These are phyloP conservation scores for Dendrolimus pini DNA, from an alignment of 2,888 invertebrate species.

Conservation along the genomic window DNA sequence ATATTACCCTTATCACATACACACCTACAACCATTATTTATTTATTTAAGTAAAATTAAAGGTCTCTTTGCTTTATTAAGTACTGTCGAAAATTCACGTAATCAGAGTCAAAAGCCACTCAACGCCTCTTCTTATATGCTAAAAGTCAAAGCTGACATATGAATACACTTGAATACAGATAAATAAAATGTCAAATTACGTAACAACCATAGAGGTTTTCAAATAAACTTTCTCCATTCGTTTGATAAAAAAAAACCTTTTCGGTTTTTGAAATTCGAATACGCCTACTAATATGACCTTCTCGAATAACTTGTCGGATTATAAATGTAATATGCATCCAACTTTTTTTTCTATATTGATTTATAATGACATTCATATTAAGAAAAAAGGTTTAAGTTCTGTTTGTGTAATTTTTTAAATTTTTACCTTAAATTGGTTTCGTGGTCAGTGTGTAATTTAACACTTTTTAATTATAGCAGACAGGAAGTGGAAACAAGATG, in stretches of 20 bases:
- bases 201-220: neutral
- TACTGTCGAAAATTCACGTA: neutral
- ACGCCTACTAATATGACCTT: constrained; percentile 20
- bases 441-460: too few relatives aligned
- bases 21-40: too few relatives aligned
- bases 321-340: neutral
- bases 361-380: neutral
- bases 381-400: neutral
- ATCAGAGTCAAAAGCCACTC: neutral
- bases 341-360: neutral
- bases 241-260: constrained; percentile 5
- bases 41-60: too few relatives aligned
- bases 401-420: constrained; percentile 1
- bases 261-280: constrained; percentile 15
- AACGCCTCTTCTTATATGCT: neutral
- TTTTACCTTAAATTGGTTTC: too few relatives aligned
- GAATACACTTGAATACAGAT: neutral
- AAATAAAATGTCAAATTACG: constrained; percentile 1
- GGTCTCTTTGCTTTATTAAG: too few relatives aligned
- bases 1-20: too few relatives aligned
- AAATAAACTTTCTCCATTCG: constrained; percentile 13
- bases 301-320: constrained; percentile 4
- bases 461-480: too few relatives aligned
- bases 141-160: neutral
- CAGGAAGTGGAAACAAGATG: too few relatives aligned